Evolutionary conservation across 2,113 vertebrate species (phyloP).

Genomic region (Tragelaphus buxtoni): DNA sequence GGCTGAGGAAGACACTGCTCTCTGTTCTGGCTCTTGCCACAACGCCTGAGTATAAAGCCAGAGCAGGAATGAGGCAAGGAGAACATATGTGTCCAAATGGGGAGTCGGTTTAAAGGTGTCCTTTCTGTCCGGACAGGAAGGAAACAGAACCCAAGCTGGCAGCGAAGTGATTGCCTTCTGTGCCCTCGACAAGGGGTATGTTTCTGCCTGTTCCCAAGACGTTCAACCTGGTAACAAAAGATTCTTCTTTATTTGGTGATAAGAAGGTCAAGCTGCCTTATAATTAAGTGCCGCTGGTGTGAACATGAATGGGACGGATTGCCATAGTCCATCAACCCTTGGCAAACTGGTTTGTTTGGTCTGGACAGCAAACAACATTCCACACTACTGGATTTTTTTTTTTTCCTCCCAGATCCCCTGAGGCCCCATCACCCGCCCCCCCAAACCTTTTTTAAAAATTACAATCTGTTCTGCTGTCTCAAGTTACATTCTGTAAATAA

Average conservation of each 20-base stretch:
- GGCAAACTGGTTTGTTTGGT: constrained; percentile 82
- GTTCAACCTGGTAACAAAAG: constrained; percentile 42
- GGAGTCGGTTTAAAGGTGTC: not conserved
- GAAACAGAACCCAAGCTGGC: not conserved
- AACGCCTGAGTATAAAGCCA: not conserved
- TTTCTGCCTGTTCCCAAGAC: not conserved
- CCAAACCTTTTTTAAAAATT: constrained; percentile 64
- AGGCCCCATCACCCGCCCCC: not conserved
- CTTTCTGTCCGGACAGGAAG: not conserved
- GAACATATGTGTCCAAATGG: not conserved
- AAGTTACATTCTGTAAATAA: constrained; percentile 84
- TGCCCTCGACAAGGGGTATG: not conserved
- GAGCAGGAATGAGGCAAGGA: not conserved
- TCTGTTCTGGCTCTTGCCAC: not conserved
- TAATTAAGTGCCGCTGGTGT: constrained; percentile 52
- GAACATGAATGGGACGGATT: constrained; percentile 57
- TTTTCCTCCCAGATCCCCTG: constrained; percentile 55
- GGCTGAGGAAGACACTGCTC: not conserved
- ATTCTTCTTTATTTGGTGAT: constrained; percentile 29
- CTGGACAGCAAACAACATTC: constrained; percentile 82
- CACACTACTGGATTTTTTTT: constrained; percentile 75
- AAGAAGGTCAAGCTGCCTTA: constrained; percentile 60
- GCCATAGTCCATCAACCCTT: constrained; percentile 69
- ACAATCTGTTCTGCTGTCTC: constrained; percentile 82
- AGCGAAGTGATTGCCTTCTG: not conserved